A percentile compares a stretch with the other conserved stretches of the same genome.
phyloP scores from a whole-genome alignment of 2,888 invertebrate genomes.

The Mimas tiliae region DNA sequence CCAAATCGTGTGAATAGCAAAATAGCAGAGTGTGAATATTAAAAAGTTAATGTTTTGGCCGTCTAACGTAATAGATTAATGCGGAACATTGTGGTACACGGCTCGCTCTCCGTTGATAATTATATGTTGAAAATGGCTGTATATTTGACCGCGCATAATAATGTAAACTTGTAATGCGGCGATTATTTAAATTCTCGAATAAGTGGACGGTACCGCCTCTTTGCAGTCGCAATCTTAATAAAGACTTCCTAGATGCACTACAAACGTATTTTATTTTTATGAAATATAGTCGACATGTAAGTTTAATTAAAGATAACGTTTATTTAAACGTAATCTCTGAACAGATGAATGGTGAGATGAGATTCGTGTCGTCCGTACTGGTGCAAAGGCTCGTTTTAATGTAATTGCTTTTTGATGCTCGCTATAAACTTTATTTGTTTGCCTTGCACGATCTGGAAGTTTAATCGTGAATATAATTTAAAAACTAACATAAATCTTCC shows the following conservation, averaged over 20 bases:
- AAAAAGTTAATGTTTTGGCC: slow-evolving; percentile 51
- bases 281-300: slow-evolving; percentile 65
- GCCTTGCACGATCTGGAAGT: slow-evolving; percentile 24
- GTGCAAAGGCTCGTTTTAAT: slow-evolving; percentile 40
- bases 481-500: slow-evolving; percentile 8
- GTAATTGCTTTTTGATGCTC: slow-evolving; percentile 41
- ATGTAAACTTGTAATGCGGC: slow-evolving; percentile 67
- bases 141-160: slow-evolving; percentile 63
- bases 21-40: slow-evolving; percentile 42
- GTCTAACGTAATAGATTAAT: slow-evolving; percentile 55
- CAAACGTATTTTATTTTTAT: slow-evolving; percentile 73
- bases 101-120: slow-evolving; percentile 51
- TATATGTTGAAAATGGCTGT: slow-evolving; percentile 55
- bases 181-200: slow-evolving; percentile 80
- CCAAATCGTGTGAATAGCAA: slow-evolving; percentile 43
- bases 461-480: slow-evolving; percentile 15
- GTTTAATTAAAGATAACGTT: slow-evolving; percentile 78
- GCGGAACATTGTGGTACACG: slow-evolving; percentile 47
- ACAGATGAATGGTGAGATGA: slow-evolving; percentile 60
- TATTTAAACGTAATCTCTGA: slow-evolving; percentile 76
- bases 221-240: slow-evolving; percentile 82
- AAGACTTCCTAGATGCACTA: slow-evolving; percentile 80
- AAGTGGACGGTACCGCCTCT: slow-evolving; percentile 75
- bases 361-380: slow-evolving; percentile 49
- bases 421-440: slow-evolving; percentile 31